Conservation (phyloP, 1,140 invertebrate genomes). For the Vanessa atalanta region DNA sequence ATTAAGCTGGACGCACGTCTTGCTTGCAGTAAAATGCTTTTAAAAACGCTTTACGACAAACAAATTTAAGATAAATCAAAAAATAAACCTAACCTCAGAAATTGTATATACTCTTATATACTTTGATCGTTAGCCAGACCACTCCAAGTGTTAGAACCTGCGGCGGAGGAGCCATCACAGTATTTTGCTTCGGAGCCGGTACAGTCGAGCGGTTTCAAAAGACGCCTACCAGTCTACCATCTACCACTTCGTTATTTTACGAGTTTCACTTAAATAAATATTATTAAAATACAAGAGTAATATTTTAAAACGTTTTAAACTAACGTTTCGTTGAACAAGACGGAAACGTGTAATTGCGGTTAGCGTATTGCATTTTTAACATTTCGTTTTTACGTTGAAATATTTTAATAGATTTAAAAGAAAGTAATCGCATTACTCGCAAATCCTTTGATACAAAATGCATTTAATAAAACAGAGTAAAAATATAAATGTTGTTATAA, state of each 20-base stretch:
- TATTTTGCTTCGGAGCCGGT: slow-evolving; percentile 15
- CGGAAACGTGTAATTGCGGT: slow-evolving; percentile 19
- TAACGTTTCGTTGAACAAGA: slow-evolving; percentile 8
- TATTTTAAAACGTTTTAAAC: slow-evolving; percentile 24
- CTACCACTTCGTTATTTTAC: slow-evolving; percentile 35
- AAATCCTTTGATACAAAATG: not conserved
- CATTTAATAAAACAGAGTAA: not conserved
- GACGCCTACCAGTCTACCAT: slow-evolving; percentile 28
- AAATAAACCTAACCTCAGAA: slow-evolving; percentile 1
- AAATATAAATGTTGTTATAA: not conserved
- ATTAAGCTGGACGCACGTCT: no score
- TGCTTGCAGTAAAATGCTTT: no score
- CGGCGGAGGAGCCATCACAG: slow-evolving; percentile 18
- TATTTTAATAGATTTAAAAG: slow-evolving; percentile 7
- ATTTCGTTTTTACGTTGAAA: not conserved
- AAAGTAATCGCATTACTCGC: not conserved
- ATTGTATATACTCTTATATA: slow-evolving; percentile 19
- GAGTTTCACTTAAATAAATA: slow-evolving; percentile 31
- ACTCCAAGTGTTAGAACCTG: slow-evolving; percentile 22
- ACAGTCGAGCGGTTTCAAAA: slow-evolving; percentile 30
- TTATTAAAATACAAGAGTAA: slow-evolving; percentile 28
- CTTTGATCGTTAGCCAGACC: slow-evolving; percentile 33
- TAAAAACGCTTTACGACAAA: no score
- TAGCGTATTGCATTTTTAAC: slow-evolving; percentile 1
- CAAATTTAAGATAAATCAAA: not conserved